Evolutionary conservation across 2,113 vertebrate genomes (phyloP), one percentile per base, ranked within the genome.

Genomic region (Bujurquina vittata): DNA sequence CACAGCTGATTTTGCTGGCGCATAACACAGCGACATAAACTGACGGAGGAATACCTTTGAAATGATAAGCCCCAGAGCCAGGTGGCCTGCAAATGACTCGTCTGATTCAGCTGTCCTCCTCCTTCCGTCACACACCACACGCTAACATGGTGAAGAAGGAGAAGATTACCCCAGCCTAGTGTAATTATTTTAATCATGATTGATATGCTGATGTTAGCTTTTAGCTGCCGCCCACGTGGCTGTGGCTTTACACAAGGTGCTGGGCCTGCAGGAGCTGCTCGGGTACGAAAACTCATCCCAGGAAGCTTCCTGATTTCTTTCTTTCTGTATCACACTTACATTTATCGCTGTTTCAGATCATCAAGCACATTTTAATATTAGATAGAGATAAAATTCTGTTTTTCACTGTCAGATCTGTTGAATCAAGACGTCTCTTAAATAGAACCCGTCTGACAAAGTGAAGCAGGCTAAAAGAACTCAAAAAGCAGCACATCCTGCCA

Each of bases 121-220:
- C 26, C 31, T 72, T 52, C 6, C 49, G 12, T 72, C 29, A 52
- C 43, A 20, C 31, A 0, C 0, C 15, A 0, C 9, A 69, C 3
- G 9, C 40, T 20, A 29, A 69, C 65, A 72, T 1, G 3, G 0
- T 4, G 26, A 72, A 14, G 46, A 52, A 54, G 31, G 26, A 20
- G 49, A 31, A 12, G 15, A 69, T 52, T 46, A 52, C 0, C 5
- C 65, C 1, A 0, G 10, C 2, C 23, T 69, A 31, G 43, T 0
- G 29, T 52, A 20, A 52, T 0, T 52, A 69, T 0, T 69, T 6
- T 20, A 49, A 69, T 49, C 43, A 18, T 69, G 43, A 29, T 26
- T 20, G 10, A 69, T 49, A 20, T 20, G 65, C 43, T 29, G 22
- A 7, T 15, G 0, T 49, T 67, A 67, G 40, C 40, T 49, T 67